Evolutionary conservation across 2,797 vertebrate genomes (phyloP).

Genomic region (Epinephelus coioides): DNA sequence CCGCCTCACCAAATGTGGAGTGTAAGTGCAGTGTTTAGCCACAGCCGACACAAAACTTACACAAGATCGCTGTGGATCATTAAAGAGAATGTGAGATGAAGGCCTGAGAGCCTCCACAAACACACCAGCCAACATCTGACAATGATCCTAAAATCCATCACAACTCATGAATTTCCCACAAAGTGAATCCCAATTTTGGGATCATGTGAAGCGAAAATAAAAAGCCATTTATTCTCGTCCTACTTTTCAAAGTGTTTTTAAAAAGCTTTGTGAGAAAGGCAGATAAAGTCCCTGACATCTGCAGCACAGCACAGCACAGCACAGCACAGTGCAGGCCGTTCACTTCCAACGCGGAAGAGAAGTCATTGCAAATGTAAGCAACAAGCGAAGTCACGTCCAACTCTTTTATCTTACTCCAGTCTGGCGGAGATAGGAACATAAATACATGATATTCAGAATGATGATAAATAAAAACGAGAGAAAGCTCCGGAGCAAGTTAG

Average conservation of each 20-base stretch:
- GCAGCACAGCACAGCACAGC: slow-evolving; percentile 22
- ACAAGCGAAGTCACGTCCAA: slow-evolving; percentile 72
- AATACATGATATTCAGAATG: too few relatives aligned
- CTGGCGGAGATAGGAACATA: not conserved
- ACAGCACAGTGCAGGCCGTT: slow-evolving; percentile 22
- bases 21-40: slow-evolving; percentile 46
- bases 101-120: slow-evolving; percentile 37
- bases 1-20: slow-evolving; percentile 12
- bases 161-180: not conserved
- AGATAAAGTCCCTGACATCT: slow-evolving; percentile 39
- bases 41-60: slow-evolving; percentile 42
- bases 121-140: slow-evolving; percentile 13
- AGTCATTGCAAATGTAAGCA: slow-evolving; percentile 51
- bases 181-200: not conserved
- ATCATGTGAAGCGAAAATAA: not conserved
- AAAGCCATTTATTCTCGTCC: not conserved
- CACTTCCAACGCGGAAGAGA: slow-evolving; percentile 8
- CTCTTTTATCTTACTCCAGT: slow-evolving; percentile 36
- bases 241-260: slow-evolving; percentile 5
- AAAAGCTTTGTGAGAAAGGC: not conserved
- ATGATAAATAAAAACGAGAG: not conserved
- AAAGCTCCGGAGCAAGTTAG: slow-evolving; percentile 29
- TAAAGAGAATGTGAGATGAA: slow-evolving; percentile 60
- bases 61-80: slow-evolving; percentile 38
- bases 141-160: slow-evolving; percentile 8